Base-by-base conservation (phyloP, 2,113 vertebrate genomes). In the Onychorhynchus coronatus region DNA sequence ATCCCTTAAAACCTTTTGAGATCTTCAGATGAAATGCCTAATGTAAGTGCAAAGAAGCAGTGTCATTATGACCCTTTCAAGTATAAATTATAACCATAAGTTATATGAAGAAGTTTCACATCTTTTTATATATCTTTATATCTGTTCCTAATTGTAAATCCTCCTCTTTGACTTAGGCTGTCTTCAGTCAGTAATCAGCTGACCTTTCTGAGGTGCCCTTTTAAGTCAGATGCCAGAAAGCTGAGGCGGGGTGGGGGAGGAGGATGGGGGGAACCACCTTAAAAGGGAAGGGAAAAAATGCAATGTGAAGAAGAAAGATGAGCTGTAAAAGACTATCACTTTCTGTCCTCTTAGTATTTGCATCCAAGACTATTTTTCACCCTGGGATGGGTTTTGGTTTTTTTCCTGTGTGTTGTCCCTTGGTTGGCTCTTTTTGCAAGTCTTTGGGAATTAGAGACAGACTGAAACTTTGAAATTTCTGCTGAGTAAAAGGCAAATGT, bases 401-500 rank as follows among this genome's bases (percentile, higher is more conserved):
- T 56, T 23, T 11, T 18, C 25, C 39, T 52, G 8, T 25, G 9
- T 49, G 4, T 42, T 95, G 37, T 24, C 39, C 55, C 30, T 78
- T 68, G 12, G 15, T 31, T 82, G 22, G 15, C 12, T 81, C 76
- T 88, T 96, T 90, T 61, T 63, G 70, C 88, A 93, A 95, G 67
- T 62, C n/a, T 77, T 94, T 67, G 30, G 52, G 52, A 95, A 96
- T 95, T 88, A 87, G 44, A 96, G 35, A 44, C 49, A 87, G 67
- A 37, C 37, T 96, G 67, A 82, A 92, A 82, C 86, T 70, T 86
- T 31, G 52, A 67, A 62, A 70, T 62, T 97, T 95, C 52, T 95
- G 93, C 94, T 94, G 95, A 95, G 70, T 66, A 84, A 92, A 89
- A 96, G 37, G 73, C 47, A 94, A 96, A 78, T 6, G 2, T 74